Evolutionary conservation across 2,113 vertebrate genomes (phyloP), one percentile per base, ranked within the genome.

Genomic region (Galemys pyrenaicus): DNA sequence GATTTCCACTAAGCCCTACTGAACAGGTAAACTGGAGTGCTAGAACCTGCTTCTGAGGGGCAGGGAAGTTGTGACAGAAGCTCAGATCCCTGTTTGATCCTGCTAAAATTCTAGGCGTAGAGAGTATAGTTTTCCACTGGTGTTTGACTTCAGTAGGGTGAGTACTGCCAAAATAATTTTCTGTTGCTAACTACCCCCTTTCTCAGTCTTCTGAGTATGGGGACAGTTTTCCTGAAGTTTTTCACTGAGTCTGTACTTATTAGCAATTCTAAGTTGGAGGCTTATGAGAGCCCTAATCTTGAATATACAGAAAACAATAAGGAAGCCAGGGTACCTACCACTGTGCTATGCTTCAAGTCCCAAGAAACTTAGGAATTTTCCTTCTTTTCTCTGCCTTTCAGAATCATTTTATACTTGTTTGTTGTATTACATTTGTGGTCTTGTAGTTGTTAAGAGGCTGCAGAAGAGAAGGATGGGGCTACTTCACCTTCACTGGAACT

Each of bases 131-230:
- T 67, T 62, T 77, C 49, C 65, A 68, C 9, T 13, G 9, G 24
- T 35, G 32, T 39, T 87, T 81, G 49, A 30, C 35, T 78, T 9
- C 12, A 46, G 39, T 22, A 51, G n/a, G 75, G 24, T 1, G 11
- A 84, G 17, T 46, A n/a, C 9, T 16, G 39, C 54, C 82, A 44
- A 44, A 54, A 95, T 71, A n/a, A 35, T 44, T 58, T 93, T 87
- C n/a, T 35, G 44, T 22, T 75, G 39, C 65, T 39, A 51, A 35
- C 22, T 3, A 5, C 32, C 8, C 39, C 30, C 26, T 70, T 78
- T 64, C 20, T 82, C 24, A 12, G 20, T 58, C 20, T 87, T 41
- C 64, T 58, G 64, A 49, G 28, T 39, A 5, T 13, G 37, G 35
- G 37, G 16, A 75, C 62, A 39, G 26, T 91, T 91, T 87, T 41